Conservation (phyloP, 1,140 invertebrate species). For the Prorops nasuta region DNA sequence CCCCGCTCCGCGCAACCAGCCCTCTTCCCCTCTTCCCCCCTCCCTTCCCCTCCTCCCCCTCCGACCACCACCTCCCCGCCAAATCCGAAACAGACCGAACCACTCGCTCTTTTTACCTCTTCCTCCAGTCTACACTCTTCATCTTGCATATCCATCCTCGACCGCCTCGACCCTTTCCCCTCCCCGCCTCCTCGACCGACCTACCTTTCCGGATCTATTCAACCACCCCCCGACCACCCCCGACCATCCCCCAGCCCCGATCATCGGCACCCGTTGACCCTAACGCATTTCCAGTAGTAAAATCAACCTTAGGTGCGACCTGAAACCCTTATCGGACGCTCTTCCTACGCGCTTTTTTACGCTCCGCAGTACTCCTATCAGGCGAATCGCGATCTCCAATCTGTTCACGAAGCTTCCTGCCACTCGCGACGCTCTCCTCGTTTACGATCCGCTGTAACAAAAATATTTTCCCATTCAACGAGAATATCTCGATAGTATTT, state of each 20-base stretch:
- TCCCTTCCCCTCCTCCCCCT: constrained; percentile 13
- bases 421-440: too few species aligned
- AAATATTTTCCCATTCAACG: too few species aligned
- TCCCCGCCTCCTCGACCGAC: constrained; percentile 1
- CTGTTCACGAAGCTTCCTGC: too few species aligned
- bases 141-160: background rate
- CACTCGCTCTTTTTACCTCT: constrained; percentile 5
- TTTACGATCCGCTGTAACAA: too few species aligned
- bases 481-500: too few species aligned
- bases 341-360: too few species aligned
- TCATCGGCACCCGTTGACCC: background rate
- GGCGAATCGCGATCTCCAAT: too few species aligned
- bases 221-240: constrained; percentile 1
- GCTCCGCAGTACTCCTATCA: too few species aligned
- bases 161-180: background rate
- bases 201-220: too few species aligned
- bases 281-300: too few species aligned
- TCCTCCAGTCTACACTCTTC: background rate
- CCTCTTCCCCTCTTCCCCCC: constrained; percentile 8
- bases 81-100: constrained; percentile 4
- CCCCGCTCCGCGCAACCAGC: background rate
- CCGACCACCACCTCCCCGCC: constrained; percentile 17
- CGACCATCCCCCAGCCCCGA: constrained; percentile 13
- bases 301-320: too few species aligned
- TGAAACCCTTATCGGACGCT: too few species aligned